A percentile compares a stretch with the other conserved stretches of the same genome.
phyloP scores from a whole-genome alignment of 2,113 vertebrate species.

The Probosciger aterrimus region DNA sequence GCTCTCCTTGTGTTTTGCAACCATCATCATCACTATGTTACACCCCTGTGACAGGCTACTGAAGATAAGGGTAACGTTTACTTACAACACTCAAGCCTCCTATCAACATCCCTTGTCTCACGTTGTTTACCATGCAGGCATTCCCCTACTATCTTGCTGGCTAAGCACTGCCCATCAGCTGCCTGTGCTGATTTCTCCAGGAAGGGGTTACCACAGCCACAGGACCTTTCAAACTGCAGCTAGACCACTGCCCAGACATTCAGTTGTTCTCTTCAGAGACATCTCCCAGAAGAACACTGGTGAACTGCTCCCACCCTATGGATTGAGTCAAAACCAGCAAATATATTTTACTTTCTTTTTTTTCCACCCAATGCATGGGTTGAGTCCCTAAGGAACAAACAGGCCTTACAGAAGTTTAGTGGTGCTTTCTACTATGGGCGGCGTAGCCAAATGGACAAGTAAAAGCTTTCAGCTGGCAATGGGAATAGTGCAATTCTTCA shows the following conservation, averaged over 20 bases:
- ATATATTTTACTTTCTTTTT: neutral
- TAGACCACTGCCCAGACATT: neutral
- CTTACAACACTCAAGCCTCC: neutral
- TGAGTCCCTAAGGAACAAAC: neutral
- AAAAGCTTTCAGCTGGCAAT: neutral
- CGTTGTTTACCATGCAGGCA: neutral
- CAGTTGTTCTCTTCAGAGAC: neutral
- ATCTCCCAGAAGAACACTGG: neutral
- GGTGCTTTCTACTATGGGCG: neutral
- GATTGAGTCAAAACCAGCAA: neutral
- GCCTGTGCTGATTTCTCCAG: neutral
- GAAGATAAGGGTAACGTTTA: neutral
- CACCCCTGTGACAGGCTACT: neutral
- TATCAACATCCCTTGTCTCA: neutral
- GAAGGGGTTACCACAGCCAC: neutral
- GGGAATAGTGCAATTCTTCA: neutral
- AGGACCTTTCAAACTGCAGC: neutral
- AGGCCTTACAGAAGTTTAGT: neutral
- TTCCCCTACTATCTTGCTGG: neutral
- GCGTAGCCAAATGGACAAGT: rapidly evolving
- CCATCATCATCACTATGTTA: neutral
- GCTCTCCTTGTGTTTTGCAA: neutral
- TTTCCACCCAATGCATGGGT: rapidly evolving
- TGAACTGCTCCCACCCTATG: neutral
- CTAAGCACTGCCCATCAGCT: neutral